phyloP scores from a whole-genome alignment of 2,113 vertebrate species.

The Lycaon pictus region DNA sequence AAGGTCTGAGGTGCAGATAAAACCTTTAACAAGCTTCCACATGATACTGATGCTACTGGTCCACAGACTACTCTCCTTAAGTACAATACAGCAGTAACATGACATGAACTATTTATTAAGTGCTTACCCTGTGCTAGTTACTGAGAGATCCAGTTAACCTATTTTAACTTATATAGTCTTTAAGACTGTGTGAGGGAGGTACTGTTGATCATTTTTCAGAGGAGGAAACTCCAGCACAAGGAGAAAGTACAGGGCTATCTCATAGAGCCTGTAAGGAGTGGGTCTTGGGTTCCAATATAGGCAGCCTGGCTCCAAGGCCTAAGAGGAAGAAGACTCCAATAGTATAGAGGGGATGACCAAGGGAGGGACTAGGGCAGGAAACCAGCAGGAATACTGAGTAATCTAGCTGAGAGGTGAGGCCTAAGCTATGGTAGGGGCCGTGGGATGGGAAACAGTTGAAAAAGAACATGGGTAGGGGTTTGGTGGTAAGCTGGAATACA shows the following conservation, averaged over 20 bases:
- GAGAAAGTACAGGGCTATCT: neutral
- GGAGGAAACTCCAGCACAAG: neutral
- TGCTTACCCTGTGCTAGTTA: neutral
- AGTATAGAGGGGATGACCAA: neutral
- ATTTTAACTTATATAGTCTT: neutral
- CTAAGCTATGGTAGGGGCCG: neutral
- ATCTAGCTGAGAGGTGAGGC: neutral
- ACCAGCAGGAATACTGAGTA: neutral
- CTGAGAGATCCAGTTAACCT: neutral
- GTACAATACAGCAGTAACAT: neutral
- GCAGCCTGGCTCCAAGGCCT: neutral
- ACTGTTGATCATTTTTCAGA: neutral
- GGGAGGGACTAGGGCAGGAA: neutral
- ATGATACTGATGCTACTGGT: neutral
- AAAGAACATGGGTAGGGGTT: neutral
- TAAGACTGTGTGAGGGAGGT: neutral
- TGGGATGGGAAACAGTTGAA: neutral
- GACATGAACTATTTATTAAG: constrained; percentile 26
- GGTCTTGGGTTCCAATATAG: neutral
- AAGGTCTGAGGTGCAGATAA: neutral
- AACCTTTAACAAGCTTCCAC: neutral
- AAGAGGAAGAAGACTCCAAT: neutral
- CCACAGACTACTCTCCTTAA: neutral
- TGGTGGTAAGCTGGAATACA: neutral
- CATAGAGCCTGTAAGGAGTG: neutral